Evolutionary conservation across 2,113 vertebrate genomes (phyloP).

Genomic region (Leucoraja erinaceus): DNA sequence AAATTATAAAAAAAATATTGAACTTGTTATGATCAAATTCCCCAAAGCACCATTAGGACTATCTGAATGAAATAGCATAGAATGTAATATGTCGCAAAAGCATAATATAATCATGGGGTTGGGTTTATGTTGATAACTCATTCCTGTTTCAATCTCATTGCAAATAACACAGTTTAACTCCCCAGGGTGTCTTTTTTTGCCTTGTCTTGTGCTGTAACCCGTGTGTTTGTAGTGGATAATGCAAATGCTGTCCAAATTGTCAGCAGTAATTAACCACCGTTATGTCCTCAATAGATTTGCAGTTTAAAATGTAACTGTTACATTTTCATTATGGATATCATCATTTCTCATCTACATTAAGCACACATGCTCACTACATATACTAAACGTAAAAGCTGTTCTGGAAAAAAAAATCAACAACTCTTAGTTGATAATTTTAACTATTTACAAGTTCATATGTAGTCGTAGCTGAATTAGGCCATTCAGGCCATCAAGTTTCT

Average conservation of each 20-base stretch:
- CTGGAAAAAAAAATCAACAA: not conserved
- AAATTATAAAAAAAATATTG: not conserved
- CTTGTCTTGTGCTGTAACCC: not conserved
- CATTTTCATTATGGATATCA: not conserved
- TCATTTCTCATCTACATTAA: not conserved
- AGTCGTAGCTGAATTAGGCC: too few species aligned
- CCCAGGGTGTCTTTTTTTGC: not conserved
- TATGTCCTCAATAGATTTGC: not conserved
- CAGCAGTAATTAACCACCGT: not conserved
- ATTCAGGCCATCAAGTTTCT: too few species aligned
- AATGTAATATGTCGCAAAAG: not conserved
- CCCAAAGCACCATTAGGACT: not conserved
- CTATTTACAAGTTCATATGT: too few species aligned
- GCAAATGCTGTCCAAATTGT: not conserved
- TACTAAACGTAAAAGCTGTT: not conserved
- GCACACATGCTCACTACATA: not conserved
- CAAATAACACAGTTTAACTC: not conserved
- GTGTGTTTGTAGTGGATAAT: not conserved
- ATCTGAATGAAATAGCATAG: not conserved
- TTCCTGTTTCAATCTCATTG: not conserved
- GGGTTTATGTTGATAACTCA: not conserved
- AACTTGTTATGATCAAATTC: not conserved
- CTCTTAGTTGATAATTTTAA: not conserved
- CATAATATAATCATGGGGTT: not conserved
- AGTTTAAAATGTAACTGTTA: not conserved